Evolutionary conservation across 2,888 invertebrate genomes (phyloP), one percentile per base, ranked within the genome.

Genomic region (Agonopterix alstromeriana): DNA sequence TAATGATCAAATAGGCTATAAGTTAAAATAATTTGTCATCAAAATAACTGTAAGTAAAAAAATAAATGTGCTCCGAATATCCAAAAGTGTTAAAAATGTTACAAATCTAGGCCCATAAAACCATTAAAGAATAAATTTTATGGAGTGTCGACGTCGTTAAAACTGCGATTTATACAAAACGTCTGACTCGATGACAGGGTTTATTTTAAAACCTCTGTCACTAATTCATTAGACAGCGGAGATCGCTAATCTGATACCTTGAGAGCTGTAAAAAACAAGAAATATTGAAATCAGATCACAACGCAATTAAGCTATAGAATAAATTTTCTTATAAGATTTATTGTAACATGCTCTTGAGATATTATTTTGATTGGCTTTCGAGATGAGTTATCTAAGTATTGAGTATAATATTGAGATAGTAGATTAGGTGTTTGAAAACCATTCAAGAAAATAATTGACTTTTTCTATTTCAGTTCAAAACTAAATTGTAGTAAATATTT

Each of bases 111-210:
- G 53, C 54, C 14, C 65, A 65, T 73, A 73, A 70, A 75, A 58
- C 61, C 61, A 73, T 78, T 73, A 77, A 76, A 77, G 75, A 72
- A 74, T 73, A 74, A 70, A 76, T 76, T 82, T 82, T 82, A 82
- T 82, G 67, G 70, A 66, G 70, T 72, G 75, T 58, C 61, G 73
- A 75, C 71, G 68, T 74, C 80, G 78, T 83, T 82, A 83, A 77
- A 65, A 66, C 53, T 53, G 63, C 69, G 68, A 82, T 83, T 83
- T 84, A 82, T 82, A 71, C 60, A 65, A 69, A 80, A 71, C 80
- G 77, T 71, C 64, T 77, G 81, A 75, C 56, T 58, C 57, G 77
- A 63, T 71, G 85, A 83, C 82, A 76, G 71, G 46, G 58, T 63
- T 77, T 78, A 80, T 79, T 79, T 74, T 67, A 67, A 70, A 61